Percentiles rank a stretch among this genome's conserved stretches.
Evolutionary conservation across 2,888 invertebrate genomes (phyloP).

Genomic region (Pecten maximus): DNA sequence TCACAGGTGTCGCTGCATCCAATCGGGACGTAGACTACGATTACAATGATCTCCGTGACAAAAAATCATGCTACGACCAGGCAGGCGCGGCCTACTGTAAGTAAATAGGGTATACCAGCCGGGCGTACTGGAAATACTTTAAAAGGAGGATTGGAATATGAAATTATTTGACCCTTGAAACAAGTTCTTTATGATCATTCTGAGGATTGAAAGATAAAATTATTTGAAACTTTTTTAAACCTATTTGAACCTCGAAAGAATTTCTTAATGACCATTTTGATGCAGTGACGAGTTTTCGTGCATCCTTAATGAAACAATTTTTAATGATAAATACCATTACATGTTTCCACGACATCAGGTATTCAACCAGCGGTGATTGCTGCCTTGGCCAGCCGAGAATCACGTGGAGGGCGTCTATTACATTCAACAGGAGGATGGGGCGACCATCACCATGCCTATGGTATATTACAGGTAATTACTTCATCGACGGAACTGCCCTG

Average conservation of each 20-base stretch:
- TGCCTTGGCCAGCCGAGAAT: conserved; percentile 52
- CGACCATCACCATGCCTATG: conserved; percentile 52
- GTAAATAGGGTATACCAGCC: neutral
- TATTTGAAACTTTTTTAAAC: too few species aligned
- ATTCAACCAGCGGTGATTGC: conserved; percentile 55
- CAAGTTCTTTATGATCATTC: too few species aligned
- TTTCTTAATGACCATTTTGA: too few species aligned
- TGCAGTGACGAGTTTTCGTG: too few species aligned
- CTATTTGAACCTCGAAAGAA: too few species aligned
- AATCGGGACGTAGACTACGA: neutral
- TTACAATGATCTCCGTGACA: neutral
- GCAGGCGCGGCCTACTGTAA: conserved; percentile 15
- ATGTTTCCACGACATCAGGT: conserved; percentile 39
- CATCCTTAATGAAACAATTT: too few species aligned
- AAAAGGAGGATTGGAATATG: too few species aligned
- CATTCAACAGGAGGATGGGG: conserved; percentile 50
- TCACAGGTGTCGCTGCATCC: conserved; percentile 26
- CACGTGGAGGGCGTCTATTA: conserved; percentile 47
- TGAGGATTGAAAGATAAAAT: too few species aligned
- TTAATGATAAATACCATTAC: neutral
- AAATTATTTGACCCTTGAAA: too few species aligned
- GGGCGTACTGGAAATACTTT: too few species aligned
- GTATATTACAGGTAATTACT: conserved; percentile 52
- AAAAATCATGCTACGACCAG: conserved; percentile 30
- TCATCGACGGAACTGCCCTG: too few species aligned